phyloP scores from a whole-genome alignment of 2,888 invertebrate genomes.

The Nomada ruficornis region DNA sequence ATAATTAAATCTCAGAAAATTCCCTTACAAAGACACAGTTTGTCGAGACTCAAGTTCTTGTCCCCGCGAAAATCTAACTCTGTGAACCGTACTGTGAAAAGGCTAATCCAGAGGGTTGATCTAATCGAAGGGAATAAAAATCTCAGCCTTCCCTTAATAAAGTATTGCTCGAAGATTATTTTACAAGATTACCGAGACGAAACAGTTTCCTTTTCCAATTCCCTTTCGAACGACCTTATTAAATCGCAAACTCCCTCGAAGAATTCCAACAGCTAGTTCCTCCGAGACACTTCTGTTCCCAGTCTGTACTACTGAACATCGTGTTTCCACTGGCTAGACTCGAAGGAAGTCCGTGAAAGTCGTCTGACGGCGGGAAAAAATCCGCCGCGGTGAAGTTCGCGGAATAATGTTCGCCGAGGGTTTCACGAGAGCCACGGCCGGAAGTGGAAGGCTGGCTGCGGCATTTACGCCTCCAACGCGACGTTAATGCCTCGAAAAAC shows the following conservation, averaged over 20 bases:
- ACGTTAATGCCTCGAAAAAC: constrained; percentile 21
- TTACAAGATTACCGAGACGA: too few species aligned
- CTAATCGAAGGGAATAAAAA: too few species aligned
- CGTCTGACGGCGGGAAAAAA: constrained; percentile 21
- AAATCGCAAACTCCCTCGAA: neutral
- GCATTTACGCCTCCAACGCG: neutral
- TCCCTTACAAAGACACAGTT: too few species aligned
- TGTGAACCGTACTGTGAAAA: too few species aligned
- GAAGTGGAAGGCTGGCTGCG: constrained; percentile 3
- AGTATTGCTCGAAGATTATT: too few species aligned
- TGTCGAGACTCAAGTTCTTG: too few species aligned
- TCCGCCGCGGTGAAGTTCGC: neutral
- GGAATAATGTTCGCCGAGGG: constrained; percentile 12
- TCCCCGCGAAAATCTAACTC: too few species aligned
- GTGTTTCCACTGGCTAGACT: neutral
- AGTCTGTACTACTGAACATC: neutral
- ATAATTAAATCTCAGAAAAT: too few species aligned
- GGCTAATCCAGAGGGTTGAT: too few species aligned
- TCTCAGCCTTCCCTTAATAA: too few species aligned
- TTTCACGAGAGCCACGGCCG: constrained; percentile 1
- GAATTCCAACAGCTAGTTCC: constrained; percentile 2
- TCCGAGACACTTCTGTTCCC: too few species aligned
- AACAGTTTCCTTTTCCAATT: neutral
- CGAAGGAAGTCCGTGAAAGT: neutral
- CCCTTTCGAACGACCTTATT: neutral